Base-by-base conservation (phyloP, 2,888 invertebrate species). In the Diploptera punctata region DNA sequence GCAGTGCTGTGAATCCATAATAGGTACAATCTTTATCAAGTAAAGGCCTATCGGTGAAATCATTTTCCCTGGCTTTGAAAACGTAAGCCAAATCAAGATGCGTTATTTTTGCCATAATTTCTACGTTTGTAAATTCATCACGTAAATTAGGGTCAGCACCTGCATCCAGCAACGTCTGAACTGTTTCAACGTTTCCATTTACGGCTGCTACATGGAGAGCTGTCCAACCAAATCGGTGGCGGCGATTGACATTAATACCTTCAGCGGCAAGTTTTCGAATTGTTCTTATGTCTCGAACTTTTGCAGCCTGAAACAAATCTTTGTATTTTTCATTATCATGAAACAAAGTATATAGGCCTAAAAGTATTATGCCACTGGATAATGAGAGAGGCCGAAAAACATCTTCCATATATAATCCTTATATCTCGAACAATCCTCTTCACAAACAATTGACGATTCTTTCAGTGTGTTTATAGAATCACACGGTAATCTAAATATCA, bases 171-270 rank as follows among this genome's bases (percentile, higher is more conserved):
- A 93, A 83, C 76, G 88, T 84, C 78, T 85, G 84, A 26, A 91
- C 87, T 71, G 86, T 86, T 19, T 87, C 86, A 18, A 84, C 78
- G 79, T 89, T 89, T 75, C 90, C 90, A 84, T 93, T 94, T 44
- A 95, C 91, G 10, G 93, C 91, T 43, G 96, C 96, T 62, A 91
- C 89, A 84, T 95, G 94, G 38, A 97, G 85, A 29, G 94, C 89
- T 16, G 94, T 94, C 96, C 97, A 97, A 67, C 97, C 97, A 61
- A 95, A 84, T 26, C 85, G 78, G 84, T 96, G 95, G 16, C 91
- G 86, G 62, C 82, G 80, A 84, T 96, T 93, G 0, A 91, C 86
- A 78, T 90, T 86, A 16, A 87, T 79, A 49, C 86, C 86, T 70
- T 83, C 83, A 10, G 83, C 82, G 24, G 84, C 80, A 54, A 86